Conservation (phyloP, 2,888 invertebrate species). For the Aromia moschata region DNA sequence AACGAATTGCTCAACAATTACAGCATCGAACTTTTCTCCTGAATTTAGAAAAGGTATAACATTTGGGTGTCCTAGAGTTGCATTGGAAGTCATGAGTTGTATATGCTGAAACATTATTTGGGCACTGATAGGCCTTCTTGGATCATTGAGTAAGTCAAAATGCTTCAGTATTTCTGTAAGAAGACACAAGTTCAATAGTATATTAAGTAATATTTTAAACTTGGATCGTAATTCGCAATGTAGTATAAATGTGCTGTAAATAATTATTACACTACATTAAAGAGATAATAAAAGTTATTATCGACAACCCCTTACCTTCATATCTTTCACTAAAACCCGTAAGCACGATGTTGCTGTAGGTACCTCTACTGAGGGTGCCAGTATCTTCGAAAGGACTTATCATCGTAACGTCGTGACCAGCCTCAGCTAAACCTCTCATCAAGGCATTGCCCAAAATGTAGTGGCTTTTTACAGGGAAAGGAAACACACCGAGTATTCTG, state of each 20-base stretch:
- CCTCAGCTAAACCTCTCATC: too few species aligned
- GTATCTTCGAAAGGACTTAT: background rate
- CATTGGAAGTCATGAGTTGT: background rate
- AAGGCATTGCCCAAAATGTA: background rate
- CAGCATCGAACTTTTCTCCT: constrained; percentile 54
- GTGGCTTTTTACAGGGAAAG: background rate
- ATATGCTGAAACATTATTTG: too few species aligned
- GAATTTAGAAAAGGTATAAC: constrained; percentile 1
- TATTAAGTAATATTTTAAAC: background rate
- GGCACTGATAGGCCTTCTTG: too few species aligned
- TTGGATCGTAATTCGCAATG: background rate
- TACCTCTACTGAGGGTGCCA: background rate
- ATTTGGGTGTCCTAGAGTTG: constrained; percentile 1
- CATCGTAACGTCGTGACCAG: background rate
- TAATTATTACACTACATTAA: background rate
- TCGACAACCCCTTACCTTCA: background rate
- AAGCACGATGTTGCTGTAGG: background rate
- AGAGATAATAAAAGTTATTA: background rate
- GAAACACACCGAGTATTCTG: background rate
- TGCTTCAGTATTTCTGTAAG: too few species aligned
- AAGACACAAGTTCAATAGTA: background rate
- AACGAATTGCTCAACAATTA: constrained; percentile 62
- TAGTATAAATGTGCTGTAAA: background rate
- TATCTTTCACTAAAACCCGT: background rate
- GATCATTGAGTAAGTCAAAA: too few species aligned